Base-by-base conservation (phyloP, 2,797 vertebrate species). In the Rhinophrynus dorsalis region DNA sequence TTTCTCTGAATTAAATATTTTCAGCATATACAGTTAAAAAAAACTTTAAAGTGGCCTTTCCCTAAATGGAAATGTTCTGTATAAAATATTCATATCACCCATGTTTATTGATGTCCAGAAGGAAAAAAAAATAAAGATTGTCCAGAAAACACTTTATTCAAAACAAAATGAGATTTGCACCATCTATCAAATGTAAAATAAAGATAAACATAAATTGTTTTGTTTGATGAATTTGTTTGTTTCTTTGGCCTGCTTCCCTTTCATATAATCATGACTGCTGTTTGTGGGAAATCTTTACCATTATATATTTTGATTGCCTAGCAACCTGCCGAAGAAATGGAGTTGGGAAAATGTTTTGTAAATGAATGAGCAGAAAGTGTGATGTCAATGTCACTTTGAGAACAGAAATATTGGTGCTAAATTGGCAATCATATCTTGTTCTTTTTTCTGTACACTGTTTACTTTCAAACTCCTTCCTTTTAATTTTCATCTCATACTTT, bases 261-360 rank as follows among this genome's bases (percentile, higher is more conserved):
- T 37, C 60, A 65, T 26, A 64, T 65, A 64, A 58, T 58, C 54
- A 66, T 51, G 69, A 59, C 32, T 51, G 27, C 54, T 24, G 61
- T 65, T 63, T 56, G 50, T 65, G 20, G 33, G 18, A 40, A 65
- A 58, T 23, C 33, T 72, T 58, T 65, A 51, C 44, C 27, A 35
- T 59, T 48, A 50, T 72, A 57, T 66, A 65, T 72, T 59, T 29
- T 44, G 44, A 61, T 65, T 66, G 40, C 61, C 37, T 65, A 59
- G 61, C 61, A 72, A 72, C 69, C 61, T 21, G 51, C 13, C 32
- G 38, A 21, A n/a, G 20, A 59, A 51, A 59, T 27, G 57, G 44
- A 32, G 21, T 66, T 65, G 29, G 33, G 27, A 51, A 35, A 58
- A 59, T 50, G 27, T 65, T 65, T 65, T 72, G 33, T 42, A 59